A percentile compares a stretch with the other conserved stretches of the same genome.
Evolutionary conservation across 2,797 vertebrate species (phyloP).

Genomic region (Sebastes steindachneri): DNA sequence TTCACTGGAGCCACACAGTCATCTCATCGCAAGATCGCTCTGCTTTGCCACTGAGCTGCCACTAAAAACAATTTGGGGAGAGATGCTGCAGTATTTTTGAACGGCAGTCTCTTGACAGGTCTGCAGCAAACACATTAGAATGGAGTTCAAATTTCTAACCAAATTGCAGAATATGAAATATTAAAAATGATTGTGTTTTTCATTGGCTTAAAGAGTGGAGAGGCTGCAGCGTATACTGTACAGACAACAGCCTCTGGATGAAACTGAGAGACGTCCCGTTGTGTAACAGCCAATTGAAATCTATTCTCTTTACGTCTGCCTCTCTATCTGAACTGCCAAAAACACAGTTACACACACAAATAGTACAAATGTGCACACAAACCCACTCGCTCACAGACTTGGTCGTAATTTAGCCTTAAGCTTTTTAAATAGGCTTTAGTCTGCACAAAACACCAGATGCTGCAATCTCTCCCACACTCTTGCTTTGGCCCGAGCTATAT

Average conservation of each 20-base stretch:
- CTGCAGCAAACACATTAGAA: conserved; percentile 12
- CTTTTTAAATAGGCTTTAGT: conserved; percentile 62
- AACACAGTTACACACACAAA: conserved; percentile 28
- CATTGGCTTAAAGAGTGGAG: background rate
- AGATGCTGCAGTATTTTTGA: conserved; percentile 27
- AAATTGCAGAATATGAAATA: background rate
- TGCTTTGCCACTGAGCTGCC: conserved; percentile 23
- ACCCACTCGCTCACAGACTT: conserved; percentile 18
- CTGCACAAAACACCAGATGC: conserved; percentile 71
- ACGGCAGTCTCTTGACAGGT: conserved; percentile 16
- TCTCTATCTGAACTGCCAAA: conserved; percentile 21
- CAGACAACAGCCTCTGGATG: conserved; percentile 13
- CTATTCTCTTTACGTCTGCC: conserved; percentile 38
- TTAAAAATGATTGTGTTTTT: background rate
- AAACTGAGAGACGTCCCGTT: conserved; percentile 1
- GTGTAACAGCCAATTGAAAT: conserved; percentile 19
- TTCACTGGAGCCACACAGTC: conserved; percentile 27
- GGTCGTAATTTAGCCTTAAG: conserved; percentile 53
- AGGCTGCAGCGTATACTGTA: background rate
- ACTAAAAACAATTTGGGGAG: conserved; percentile 29
- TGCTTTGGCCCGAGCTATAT: conserved; percentile 46
- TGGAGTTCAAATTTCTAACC: conserved; percentile 1
- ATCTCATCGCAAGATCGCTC: conserved; percentile 1
- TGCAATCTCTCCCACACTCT: conserved; percentile 67
- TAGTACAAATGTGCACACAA: conserved; percentile 1